Conservation (phyloP, 2,888 invertebrate genomes). For the Brenthis hecate region DNA sequence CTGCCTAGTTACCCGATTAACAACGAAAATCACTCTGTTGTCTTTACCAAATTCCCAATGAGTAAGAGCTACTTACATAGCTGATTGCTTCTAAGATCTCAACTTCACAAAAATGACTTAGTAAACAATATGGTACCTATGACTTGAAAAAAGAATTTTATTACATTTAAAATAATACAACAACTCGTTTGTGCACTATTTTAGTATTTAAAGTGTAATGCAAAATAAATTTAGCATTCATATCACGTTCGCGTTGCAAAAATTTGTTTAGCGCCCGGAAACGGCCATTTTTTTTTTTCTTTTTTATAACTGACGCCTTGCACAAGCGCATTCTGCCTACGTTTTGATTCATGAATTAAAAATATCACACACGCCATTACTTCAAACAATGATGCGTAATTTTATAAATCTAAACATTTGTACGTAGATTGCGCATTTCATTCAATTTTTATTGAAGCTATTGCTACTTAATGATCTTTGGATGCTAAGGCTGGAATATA, state of each 20-base stretch:
- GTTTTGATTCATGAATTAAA: constrained; percentile 70
- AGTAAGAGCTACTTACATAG: too few species aligned
- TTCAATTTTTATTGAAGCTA: constrained; percentile 20
- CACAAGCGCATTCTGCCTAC: constrained; percentile 52
- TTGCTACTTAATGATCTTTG: constrained; percentile 16
- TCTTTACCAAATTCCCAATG: too few species aligned
- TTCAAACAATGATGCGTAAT: constrained; percentile 26
- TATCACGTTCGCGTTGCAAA: constrained; percentile 55
- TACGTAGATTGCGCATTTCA: constrained; percentile 29
- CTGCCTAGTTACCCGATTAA: too few species aligned
- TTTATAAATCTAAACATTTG: constrained; percentile 20
- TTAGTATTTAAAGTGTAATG: constrained; percentile 35
- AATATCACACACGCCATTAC: constrained; percentile 58
- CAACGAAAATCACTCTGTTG: too few species aligned
- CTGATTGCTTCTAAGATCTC: too few species aligned
- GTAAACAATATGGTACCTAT: too few species aligned
- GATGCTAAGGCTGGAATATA: constrained; percentile 3
- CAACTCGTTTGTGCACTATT: neutral
- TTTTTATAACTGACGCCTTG: constrained; percentile 49
- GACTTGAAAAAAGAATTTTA: too few species aligned
- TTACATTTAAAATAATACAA: too few species aligned
- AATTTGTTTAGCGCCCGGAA: constrained; percentile 65
- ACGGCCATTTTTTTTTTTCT: constrained; percentile 51
- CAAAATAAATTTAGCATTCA: constrained; percentile 46
- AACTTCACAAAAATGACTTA: too few species aligned